A percentile compares a stretch with the other conserved stretches of the same genome.
These are phyloP conservation scores for Phocoena sinus DNA, from an alignment of 2,113 vertebrate species.

Conservation along the genomic window DNA sequence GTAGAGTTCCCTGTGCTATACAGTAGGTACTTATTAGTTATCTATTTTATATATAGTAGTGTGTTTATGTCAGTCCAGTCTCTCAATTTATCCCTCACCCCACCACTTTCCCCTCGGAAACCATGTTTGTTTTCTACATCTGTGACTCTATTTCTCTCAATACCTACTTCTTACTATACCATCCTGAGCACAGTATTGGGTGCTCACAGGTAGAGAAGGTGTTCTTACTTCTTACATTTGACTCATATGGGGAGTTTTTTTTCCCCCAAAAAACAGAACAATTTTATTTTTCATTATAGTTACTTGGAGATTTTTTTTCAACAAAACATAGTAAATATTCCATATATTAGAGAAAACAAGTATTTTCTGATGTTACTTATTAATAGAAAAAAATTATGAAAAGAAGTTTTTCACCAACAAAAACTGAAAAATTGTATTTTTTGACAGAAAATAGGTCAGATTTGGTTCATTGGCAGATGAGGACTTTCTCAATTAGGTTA, in stretches of 20 bases:
- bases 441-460: neutral
- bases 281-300: neutral
- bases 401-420: neutral
- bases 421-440: neutral
- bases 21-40: neutral
- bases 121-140: too few species aligned
- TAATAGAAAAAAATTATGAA: neutral
- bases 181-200: too few species aligned
- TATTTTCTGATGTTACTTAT: neutral
- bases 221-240: too few species aligned
- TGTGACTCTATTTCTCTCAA: too few species aligned
- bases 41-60: too few species aligned
- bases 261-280: neutral
- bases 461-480: neutral
- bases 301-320: neutral
- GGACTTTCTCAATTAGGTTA: neutral
- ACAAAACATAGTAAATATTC: neutral
- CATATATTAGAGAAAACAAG: neutral
- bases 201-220: too few species aligned
- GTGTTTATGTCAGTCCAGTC: too few species aligned
- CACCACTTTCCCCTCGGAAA: too few species aligned
- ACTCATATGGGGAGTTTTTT: too few species aligned
- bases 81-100: too few species aligned
- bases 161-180: too few species aligned
- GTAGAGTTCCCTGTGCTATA: neutral